A percentile compares a stretch with the other conserved stretches of the same genome.
Conservation (phyloP, 2,888 invertebrate species). For the Azorinus chamasolen region DNA sequence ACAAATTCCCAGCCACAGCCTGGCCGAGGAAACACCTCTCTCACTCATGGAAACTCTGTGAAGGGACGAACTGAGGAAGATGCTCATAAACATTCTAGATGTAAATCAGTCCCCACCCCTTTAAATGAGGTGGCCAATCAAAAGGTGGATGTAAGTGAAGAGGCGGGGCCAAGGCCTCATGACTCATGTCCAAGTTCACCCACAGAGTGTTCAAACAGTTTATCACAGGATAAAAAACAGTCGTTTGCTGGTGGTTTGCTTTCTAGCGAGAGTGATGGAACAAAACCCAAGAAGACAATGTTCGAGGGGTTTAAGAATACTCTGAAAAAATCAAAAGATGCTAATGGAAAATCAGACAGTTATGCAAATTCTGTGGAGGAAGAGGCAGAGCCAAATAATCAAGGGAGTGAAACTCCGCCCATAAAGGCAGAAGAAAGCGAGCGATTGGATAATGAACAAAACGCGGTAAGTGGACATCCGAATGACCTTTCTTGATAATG, state of each 20-base stretch:
- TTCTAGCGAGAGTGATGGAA: slow-evolving; percentile 66
- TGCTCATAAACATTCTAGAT: slow-evolving; percentile 74
- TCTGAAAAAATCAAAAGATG: slow-evolving; percentile 88
- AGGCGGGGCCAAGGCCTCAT: slow-evolving; percentile 22
- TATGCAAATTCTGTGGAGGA: slow-evolving; percentile 63
- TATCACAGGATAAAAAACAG: not conserved
- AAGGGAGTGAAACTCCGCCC: slow-evolving; percentile 48
- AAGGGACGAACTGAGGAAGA: slow-evolving; percentile 46
- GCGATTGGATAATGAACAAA: slow-evolving; percentile 66
- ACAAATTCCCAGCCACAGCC: slow-evolving; percentile 87
- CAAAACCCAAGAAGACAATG: slow-evolving; percentile 88
- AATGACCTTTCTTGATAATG: slow-evolving; percentile 40
- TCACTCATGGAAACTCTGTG: slow-evolving; percentile 47
- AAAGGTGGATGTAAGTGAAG: slow-evolving; percentile 29
- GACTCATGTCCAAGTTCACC: slow-evolving; percentile 77
- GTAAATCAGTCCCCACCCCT: slow-evolving; percentile 79
- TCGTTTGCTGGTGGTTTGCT: not conserved
- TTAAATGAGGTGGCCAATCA: slow-evolving; percentile 55
- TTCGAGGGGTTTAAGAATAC: slow-evolving; percentile 90
- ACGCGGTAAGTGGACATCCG: slow-evolving; percentile 74
- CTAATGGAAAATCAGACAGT: slow-evolving; percentile 59
- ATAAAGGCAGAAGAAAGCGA: slow-evolving; percentile 61
- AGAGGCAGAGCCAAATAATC: slow-evolving; percentile 37
- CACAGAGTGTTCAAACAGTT: slow-evolving; percentile 62
- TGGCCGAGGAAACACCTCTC: slow-evolving; percentile 66